Evolutionary conservation across 2,888 invertebrate species (phyloP).

Genomic region (Alcis repandata): DNA sequence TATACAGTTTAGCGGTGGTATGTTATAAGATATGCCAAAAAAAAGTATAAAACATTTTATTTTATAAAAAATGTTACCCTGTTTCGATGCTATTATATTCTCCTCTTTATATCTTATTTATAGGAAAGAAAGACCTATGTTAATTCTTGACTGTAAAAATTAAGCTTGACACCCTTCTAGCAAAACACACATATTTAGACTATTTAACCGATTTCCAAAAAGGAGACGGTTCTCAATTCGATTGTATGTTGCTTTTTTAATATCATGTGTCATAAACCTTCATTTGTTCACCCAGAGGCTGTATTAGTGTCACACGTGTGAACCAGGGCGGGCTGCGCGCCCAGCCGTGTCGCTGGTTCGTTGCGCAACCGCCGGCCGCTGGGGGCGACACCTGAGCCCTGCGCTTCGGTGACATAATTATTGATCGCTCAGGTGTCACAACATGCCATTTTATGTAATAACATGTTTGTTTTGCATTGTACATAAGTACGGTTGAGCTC

Average conservation of each 20-base stretch:
- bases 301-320: constrained; percentile 56
- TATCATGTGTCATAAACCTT: no score
- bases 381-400: constrained; percentile 62
- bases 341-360: constrained; percentile 46
- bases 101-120: no score
- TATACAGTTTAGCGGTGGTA: not conserved
- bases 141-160: no score
- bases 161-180: no score
- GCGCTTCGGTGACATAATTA: constrained; percentile 65
- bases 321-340: constrained; percentile 57
- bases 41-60: no score
- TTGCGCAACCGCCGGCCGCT: constrained; percentile 44
- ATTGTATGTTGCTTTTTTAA: not conserved
- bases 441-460: constrained; percentile 54
- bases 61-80: no score
- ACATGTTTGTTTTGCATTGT: constrained; percentile 29
- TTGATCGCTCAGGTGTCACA: constrained; percentile 59
- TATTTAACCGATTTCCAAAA: no score
- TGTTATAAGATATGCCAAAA: no score
- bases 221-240: no score
- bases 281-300: constrained; percentile 15
- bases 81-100: no score
- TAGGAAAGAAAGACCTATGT: no score
- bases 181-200: no score
- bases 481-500: constrained; percentile 2